Conservation (phyloP, 2,113 vertebrate species). For the Blennius ocellaris region DNA sequence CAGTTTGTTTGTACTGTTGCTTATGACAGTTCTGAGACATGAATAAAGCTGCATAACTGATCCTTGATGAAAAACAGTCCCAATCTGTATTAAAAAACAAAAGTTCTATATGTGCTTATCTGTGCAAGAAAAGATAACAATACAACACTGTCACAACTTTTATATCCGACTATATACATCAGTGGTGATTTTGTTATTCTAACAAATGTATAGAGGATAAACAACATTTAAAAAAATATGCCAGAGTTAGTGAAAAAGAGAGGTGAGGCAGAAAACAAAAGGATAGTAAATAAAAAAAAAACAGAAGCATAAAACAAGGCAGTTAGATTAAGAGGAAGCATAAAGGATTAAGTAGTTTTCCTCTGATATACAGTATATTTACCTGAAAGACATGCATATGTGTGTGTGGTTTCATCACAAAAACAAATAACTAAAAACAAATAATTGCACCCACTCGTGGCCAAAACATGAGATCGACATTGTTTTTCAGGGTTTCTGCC, state of each 20-base stretch:
- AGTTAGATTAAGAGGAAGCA: too few species aligned
- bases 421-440: too few species aligned
- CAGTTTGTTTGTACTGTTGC: conserved; percentile 17
- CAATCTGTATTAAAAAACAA: neutral
- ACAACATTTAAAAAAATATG: neutral
- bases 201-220: neutral
- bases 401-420: too few species aligned
- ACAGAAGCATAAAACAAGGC: too few species aligned
- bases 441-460: too few species aligned
- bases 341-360: too few species aligned
- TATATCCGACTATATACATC: too few species aligned
- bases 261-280: neutral
- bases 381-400: too few species aligned
- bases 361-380: too few species aligned
- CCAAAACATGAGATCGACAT: too few species aligned
- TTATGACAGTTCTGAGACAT: conserved; percentile 7
- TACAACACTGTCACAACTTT: neutral
- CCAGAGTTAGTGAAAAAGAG: neutral
- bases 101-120: neutral
- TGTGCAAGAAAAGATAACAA: neutral
- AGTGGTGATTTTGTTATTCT: neutral
- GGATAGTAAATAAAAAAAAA: too few species aligned
- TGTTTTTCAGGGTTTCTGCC: too few species aligned
- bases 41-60: conserved; percentile 7
- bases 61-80: conserved; percentile 21